These are phyloP conservation scores for Parnassius mnemosyne DNA, from an alignment of 2,888 invertebrate genomes.

Conservation along the genomic window DNA sequence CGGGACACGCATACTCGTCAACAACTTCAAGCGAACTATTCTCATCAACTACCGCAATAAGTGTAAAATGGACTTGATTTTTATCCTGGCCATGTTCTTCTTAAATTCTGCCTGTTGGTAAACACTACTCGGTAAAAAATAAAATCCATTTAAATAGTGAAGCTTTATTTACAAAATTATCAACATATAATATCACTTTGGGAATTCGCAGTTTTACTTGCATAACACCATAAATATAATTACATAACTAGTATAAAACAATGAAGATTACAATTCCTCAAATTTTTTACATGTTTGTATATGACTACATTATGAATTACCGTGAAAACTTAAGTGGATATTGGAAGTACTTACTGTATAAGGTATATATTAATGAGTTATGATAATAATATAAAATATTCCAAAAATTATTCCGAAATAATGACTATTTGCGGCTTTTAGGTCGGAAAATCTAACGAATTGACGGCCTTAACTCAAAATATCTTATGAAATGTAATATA, in stretches of 20 bases:
- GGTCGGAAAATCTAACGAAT: too few species aligned
- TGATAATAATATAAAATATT: too few species aligned
- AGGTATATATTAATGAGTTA: slow-evolving; percentile 2
- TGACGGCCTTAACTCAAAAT: too few species aligned
- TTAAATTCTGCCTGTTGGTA: too few species aligned
- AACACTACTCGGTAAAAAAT: slow-evolving; percentile 11
- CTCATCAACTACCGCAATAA: too few species aligned
- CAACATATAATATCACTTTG: slow-evolving; percentile 80
- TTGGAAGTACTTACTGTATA: slow-evolving; percentile 31
- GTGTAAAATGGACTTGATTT: too few species aligned
- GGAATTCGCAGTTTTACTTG: slow-evolving; percentile 78
- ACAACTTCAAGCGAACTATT: too few species aligned
- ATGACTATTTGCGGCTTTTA: too few species aligned
- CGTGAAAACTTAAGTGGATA: slow-evolving; percentile 28
- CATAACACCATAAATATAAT: slow-evolving; percentile 69
- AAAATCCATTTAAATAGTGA: slow-evolving; percentile 69
- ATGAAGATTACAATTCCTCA: slow-evolving; percentile 70
- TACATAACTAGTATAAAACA: slow-evolving; percentile 68
- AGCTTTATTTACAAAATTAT: slow-evolving; percentile 81
- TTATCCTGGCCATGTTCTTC: too few species aligned
- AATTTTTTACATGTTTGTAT: slow-evolving; percentile 29
- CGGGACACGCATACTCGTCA: too few species aligned
- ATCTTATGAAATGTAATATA: too few species aligned
- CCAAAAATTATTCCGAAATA: too few species aligned
- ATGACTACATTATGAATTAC: slow-evolving; percentile 15